Evolutionary conservation across 2,888 invertebrate species (phyloP).

Genomic region (Drosophila koepferae): DNA sequence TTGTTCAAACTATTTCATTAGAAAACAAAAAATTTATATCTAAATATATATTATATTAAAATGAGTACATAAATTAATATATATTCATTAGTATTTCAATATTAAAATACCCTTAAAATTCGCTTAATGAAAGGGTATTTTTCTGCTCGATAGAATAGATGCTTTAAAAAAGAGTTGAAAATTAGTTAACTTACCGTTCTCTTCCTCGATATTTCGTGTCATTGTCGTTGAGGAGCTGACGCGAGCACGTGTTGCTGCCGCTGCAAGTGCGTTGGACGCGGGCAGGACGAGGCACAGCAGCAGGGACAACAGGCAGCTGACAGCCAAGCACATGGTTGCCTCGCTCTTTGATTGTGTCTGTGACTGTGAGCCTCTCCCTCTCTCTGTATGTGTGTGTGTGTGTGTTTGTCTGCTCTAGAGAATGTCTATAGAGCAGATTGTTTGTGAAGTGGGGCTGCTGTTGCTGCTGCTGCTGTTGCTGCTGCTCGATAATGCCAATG

Average conservation of each 20-base stretch:
- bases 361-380: neutral
- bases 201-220: constrained; percentile 84
- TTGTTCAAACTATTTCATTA: no score
- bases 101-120: neutral
- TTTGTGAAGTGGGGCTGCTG: constrained; percentile 24
- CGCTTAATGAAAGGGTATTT: neutral
- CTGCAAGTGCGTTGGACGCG: constrained; percentile 62
- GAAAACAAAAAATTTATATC: no score
- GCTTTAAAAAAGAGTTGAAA: constrained; percentile 19
- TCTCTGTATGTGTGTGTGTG: neutral
- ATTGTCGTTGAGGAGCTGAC: constrained; percentile 82
- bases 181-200: constrained; percentile 83
- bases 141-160: neutral
- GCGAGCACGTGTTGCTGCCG: constrained; percentile 77
- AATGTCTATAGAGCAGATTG: constrained; percentile 21
- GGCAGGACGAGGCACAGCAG: constrained; percentile 70
- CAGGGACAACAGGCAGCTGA: constrained; percentile 52
- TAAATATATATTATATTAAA: no score
- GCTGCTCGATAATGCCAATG: constrained; percentile 33
- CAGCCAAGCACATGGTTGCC: constrained; percentile 63
- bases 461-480: constrained; percentile 4
- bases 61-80: no score
- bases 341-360: constrained; percentile 36
- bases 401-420: constrained; percentile 18
- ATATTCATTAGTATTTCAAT: no score